Evolutionary conservation across 2,888 invertebrate species (phyloP).

Genomic region (Papilio gigon): DNA sequence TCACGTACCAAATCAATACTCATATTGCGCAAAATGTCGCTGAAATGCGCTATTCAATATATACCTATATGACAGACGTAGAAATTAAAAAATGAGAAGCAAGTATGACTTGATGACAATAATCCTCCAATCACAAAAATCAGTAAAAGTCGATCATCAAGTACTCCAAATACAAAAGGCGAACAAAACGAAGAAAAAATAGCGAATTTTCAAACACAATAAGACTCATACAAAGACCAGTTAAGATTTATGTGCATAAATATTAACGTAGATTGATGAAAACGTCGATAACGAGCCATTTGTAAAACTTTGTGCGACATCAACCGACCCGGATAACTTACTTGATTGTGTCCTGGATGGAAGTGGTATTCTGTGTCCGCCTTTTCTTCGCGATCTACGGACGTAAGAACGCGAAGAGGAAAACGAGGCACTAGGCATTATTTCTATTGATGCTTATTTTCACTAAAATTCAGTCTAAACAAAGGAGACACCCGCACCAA

Average conservation of each 20-base stretch:
- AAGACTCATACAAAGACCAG: background rate
- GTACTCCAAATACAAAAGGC: conserved; percentile 35
- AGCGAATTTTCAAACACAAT: background rate
- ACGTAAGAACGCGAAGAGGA: conserved; percentile 96
- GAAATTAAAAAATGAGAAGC: conserved; percentile 59
- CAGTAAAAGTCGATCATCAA: conserved; percentile 52
- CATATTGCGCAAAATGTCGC: conserved; percentile 80
- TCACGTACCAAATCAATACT: conserved; percentile 77
- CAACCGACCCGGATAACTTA: conserved; percentile 83
- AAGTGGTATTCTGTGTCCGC: conserved; percentile 92
- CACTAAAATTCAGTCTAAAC: conserved; percentile 86
- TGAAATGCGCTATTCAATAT: conserved; percentile 69
- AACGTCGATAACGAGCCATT: conserved; percentile 66
- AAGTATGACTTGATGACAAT: conserved; percentile 60
- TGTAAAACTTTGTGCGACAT: conserved; percentile 70
- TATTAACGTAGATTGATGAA: conserved; percentile 56
- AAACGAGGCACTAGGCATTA: conserved; percentile 97
- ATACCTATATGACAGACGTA: conserved; percentile 51
- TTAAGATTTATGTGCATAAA: conserved; percentile 45
- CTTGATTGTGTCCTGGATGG: conserved; percentile 91
- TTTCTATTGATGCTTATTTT: conserved; percentile 82
- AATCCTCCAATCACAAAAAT: conserved; percentile 49
- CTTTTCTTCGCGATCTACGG: conserved; percentile 95
- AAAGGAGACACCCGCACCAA: conserved; percentile 91
- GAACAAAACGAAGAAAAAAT: conserved; percentile 19